Conservation (phyloP, 2,888 invertebrate species). For the Teinopalpus imperialis region DNA sequence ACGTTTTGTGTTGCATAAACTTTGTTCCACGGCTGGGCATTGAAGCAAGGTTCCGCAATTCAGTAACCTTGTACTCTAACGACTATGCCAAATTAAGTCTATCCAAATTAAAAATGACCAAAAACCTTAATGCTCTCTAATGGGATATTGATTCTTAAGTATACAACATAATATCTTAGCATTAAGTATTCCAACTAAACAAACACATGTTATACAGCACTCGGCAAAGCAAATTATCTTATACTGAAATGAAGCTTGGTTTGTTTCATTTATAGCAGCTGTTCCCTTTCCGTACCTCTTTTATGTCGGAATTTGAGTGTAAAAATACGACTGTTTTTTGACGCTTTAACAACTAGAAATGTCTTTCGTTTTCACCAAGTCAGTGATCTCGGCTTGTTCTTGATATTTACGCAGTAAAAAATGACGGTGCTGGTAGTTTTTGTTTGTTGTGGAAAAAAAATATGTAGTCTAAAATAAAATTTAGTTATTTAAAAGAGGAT, state of each 20-base stretch:
- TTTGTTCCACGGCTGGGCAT: too few species aligned
- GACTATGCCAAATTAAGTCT: too few species aligned
- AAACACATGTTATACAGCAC: slow-evolving; percentile 4
- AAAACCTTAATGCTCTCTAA: too few species aligned
- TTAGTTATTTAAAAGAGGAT: too few species aligned
- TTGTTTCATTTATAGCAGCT: slow-evolving; percentile 46
- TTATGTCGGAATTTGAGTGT: slow-evolving; percentile 51
- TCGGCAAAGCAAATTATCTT: slow-evolving; percentile 14
- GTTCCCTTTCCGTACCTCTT: slow-evolving; percentile 49
- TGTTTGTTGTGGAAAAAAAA: too few species aligned
- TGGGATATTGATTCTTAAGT: too few species aligned
- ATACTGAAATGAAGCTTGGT: slow-evolving; percentile 28
- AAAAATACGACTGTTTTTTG: slow-evolving; percentile 60
- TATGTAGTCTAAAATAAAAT: too few species aligned
- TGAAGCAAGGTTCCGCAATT: too few species aligned
- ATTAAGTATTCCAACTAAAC: slow-evolving; percentile 12
- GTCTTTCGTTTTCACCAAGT: slow-evolving; percentile 33
- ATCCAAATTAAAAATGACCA: too few species aligned
- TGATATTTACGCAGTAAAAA: neutral
- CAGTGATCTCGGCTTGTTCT: slow-evolving; percentile 18
- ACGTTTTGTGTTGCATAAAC: too few species aligned
- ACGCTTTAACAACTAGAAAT: slow-evolving; percentile 46
- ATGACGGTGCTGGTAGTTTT: neutral
- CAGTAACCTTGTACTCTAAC: too few species aligned
- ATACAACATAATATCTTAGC: too few species aligned